Conservation (phyloP, 2,797 vertebrate species). For the Remorina albescens region DNA sequence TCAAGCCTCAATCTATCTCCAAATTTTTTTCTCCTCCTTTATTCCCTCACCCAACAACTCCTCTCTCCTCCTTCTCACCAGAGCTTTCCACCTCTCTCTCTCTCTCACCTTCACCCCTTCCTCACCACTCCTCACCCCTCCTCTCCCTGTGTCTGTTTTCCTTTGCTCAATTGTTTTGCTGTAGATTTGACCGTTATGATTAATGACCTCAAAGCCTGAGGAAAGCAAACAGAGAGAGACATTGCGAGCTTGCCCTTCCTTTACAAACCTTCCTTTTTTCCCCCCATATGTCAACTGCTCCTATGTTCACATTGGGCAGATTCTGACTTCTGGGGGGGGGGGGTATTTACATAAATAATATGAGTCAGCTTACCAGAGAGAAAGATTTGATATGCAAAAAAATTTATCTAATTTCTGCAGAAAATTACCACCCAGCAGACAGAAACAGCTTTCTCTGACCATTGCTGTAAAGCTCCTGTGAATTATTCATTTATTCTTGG, state of each 20-base stretch:
- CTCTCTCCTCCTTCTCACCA: constrained; percentile 47
- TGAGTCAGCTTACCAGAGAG: constrained; percentile 6
- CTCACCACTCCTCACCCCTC: background rate
- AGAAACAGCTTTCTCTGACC: background rate
- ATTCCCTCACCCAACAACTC: constrained; percentile 9
- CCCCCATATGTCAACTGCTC: constrained; percentile 46
- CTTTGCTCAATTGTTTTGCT: constrained; percentile 79
- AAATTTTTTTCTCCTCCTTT: constrained; percentile 18
- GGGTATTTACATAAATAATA: constrained; percentile 32
- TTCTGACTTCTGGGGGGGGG: constrained; percentile 10
- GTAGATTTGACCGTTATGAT: constrained; percentile 81
- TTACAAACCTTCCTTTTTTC: constrained; percentile 47
- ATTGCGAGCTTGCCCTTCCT: constrained; percentile 59
- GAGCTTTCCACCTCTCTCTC: constrained; percentile 47
- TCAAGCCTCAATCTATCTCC: constrained; percentile 48
- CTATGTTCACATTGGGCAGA: constrained; percentile 36
- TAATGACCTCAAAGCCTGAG: constrained; percentile 80
- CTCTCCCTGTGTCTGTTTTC: constrained; percentile 65
- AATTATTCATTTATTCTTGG: constrained; percentile 16
- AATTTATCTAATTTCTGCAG: constrained; percentile 8
- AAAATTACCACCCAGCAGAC: constrained; percentile 9
- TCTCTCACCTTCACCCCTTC: constrained; percentile 54
- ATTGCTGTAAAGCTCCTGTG: constrained; percentile 3
- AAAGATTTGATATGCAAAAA: constrained; percentile 1
- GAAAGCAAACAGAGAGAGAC: constrained; percentile 77